A percentile compares a stretch with the other conserved stretches of the same genome.
Conservation (phyloP, 2,797 vertebrate species). For the Lagocephalus sceleratus region DNA sequence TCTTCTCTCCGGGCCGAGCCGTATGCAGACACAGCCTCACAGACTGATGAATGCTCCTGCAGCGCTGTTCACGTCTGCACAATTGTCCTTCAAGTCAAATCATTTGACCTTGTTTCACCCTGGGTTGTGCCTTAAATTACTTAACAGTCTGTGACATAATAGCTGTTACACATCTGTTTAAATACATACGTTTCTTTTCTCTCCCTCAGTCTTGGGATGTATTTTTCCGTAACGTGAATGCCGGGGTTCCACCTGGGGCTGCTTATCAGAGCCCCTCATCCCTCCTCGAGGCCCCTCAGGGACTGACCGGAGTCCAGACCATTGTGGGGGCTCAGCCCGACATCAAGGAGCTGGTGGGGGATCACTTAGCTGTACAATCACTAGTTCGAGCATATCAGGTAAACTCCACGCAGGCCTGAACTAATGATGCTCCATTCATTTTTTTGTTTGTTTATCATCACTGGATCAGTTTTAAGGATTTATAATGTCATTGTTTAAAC, state of each 20-base stretch:
- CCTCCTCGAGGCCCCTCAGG: slow-evolving; percentile 67
- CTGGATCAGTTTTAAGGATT: too few relatives aligned
- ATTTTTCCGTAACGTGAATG: slow-evolving; percentile 90
- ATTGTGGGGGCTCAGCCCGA: slow-evolving; percentile 78
- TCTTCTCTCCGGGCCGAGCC: too few relatives aligned
- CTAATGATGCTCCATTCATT: neutral
- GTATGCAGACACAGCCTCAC: too few relatives aligned
- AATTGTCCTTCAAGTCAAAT: too few relatives aligned
- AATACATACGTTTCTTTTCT: slow-evolving; percentile 31
- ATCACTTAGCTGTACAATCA: slow-evolving; percentile 91
- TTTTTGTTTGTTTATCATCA: neutral
- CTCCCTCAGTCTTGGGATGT: slow-evolving; percentile 89
- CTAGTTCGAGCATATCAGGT: slow-evolving; percentile 97
- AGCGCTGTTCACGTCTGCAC: too few relatives aligned
- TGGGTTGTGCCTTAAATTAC: too few relatives aligned
- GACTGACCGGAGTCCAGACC: slow-evolving; percentile 63
- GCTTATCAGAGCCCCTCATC: slow-evolving; percentile 88
- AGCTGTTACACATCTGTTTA: neutral
- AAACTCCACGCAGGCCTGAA: slow-evolving; percentile 25
- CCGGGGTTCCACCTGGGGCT: slow-evolving; percentile 81
- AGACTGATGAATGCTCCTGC: too few relatives aligned
- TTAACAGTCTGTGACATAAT: too few relatives aligned
- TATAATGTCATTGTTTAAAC: too few relatives aligned
- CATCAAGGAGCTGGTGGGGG: slow-evolving; percentile 89
- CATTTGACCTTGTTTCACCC: too few relatives aligned